Percentiles rank a stretch among this genome's conserved stretches.
Conservation (phyloP, 2,797 vertebrate genomes). For the Steatocranus sp. region DNA sequence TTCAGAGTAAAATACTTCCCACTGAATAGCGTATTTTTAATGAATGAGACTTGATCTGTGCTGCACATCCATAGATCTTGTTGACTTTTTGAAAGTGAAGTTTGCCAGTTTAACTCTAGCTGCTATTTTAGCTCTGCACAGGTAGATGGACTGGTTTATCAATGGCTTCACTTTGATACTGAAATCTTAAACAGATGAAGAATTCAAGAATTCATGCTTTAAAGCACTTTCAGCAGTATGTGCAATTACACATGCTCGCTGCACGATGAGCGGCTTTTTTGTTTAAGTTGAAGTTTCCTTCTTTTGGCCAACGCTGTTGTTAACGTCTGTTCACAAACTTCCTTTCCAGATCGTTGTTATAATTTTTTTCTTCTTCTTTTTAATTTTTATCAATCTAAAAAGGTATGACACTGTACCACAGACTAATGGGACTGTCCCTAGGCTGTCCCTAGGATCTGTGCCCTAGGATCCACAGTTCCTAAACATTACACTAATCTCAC, state of each 20-base stretch:
- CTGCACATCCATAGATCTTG: not conserved
- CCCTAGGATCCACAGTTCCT: not conserved
- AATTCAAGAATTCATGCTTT: not conserved
- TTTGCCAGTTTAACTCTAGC: not conserved
- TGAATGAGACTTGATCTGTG: not conserved
- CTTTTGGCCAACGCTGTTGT: not conserved
- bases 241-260: fast-evolving
- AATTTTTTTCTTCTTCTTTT: not conserved
- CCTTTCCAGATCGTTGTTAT: fast-evolving
- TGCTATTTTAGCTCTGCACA: not conserved
- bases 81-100: not conserved
- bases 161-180: not conserved
- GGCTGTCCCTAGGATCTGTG: not conserved
- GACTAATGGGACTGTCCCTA: not conserved
- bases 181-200: not conserved
- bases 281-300: fast-evolving
- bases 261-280: fast-evolving
- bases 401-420: not conserved
- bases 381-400: not conserved
- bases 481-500: not conserved
- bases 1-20: not conserved
- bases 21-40: not conserved
- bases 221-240: not conserved
- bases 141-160: not conserved
- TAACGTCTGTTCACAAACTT: not conserved